These are phyloP conservation scores for Helleia helle DNA, from an alignment of 2,888 invertebrate species.

Conservation along the genomic window DNA sequence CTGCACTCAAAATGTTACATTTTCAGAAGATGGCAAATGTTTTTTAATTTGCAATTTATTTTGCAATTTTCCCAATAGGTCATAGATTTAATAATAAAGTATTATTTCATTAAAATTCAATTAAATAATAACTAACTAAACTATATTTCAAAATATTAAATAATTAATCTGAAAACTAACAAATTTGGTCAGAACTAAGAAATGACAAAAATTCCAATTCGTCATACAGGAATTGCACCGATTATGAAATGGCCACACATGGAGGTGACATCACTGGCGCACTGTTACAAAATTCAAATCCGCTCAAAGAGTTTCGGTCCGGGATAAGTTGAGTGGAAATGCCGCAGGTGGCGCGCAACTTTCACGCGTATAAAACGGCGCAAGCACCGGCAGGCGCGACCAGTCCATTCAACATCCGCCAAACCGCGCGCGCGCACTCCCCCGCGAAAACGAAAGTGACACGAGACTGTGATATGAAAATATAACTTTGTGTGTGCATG, in stretches of 20 bases:
- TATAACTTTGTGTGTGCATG: conserved; percentile 52
- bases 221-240: background rate
- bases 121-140: no score
- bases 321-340: conserved; percentile 46
- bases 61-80: no score
- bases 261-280: conserved; percentile 39
- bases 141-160: no score
- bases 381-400: conserved; percentile 51
- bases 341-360: conserved; percentile 49
- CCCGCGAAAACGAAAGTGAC: conserved; percentile 60
- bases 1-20: no score
- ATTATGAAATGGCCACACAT: conserved; percentile 12
- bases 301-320: conserved; percentile 45
- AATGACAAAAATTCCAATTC: no score
- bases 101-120: no score
- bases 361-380: conserved; percentile 67
- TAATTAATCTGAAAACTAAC: no score
- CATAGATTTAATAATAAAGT: no score
- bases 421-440: conserved; percentile 39
- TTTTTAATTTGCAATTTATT: no score
- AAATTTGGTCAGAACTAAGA: no score
- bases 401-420: conserved; percentile 50
- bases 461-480: conserved; percentile 52
- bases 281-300: conserved; percentile 55
- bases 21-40: no score